Conservation (phyloP, 2,888 invertebrate species). For the Drosophila cognata region DNA sequence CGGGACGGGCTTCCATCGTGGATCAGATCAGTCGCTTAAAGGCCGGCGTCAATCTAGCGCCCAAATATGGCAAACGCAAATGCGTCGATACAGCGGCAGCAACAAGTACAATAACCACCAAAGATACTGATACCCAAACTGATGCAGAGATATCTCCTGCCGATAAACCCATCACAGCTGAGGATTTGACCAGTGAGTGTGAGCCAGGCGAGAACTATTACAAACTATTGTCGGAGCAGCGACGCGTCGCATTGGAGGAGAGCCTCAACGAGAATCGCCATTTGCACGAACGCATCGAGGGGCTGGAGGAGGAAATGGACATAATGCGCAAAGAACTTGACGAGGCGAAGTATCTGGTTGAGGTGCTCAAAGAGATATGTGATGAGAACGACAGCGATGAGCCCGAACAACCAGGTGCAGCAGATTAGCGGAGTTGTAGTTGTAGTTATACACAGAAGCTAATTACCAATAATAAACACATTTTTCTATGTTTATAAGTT, state of each 20-base stretch:
- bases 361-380: slow-evolving; percentile 90
- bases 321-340: slow-evolving; percentile 89
- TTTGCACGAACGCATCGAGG: slow-evolving; percentile 86
- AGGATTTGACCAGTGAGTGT: slow-evolving; percentile 90
- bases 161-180: slow-evolving; percentile 86
- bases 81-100: slow-evolving; percentile 80
- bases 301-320: slow-evolving; percentile 87
- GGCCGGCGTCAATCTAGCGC: slow-evolving; percentile 85
- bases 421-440: slow-evolving; percentile 17
- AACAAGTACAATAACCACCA: slow-evolving; percentile 24
- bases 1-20: slow-evolving; percentile 87
- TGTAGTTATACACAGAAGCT: slow-evolving; percentile 21
- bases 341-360: slow-evolving; percentile 90
- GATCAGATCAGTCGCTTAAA: slow-evolving; percentile 86
- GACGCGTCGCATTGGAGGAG: slow-evolving; percentile 89
- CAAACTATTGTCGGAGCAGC: slow-evolving; percentile 90
- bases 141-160: slow-evolving; percentile 31
- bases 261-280: slow-evolving; percentile 90
- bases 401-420: slow-evolving; percentile 1
- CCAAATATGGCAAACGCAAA: slow-evolving; percentile 85
- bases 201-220: slow-evolving; percentile 91
- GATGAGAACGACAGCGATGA: slow-evolving; percentile 86
- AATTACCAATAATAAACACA: slow-evolving; percentile 32
- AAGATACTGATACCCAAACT: slow-evolving; percentile 85
- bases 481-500: slow-evolving; percentile 45